phyloP scores from a whole-genome alignment of 2,888 invertebrate species.

The Linnaemya tessellans region DNA sequence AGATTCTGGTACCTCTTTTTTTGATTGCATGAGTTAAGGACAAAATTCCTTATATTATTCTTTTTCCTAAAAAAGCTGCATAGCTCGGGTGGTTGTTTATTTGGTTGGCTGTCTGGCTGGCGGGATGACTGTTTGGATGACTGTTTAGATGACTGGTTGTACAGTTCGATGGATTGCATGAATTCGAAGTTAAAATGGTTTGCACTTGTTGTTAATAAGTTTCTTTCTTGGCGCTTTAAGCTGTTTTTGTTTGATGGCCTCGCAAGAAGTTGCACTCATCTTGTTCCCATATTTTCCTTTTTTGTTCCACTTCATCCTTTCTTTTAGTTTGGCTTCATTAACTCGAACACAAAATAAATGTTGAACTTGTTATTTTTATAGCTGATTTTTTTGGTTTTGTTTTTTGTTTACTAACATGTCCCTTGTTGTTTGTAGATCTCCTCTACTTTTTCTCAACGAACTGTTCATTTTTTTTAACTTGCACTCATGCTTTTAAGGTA shows the following conservation, averaged over 20 bases:
- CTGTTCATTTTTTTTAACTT: conserved; percentile 21
- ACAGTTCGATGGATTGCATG: conserved; percentile 50
- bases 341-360: conserved; percentile 70
- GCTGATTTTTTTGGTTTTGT: conserved; percentile 11
- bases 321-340: conserved; percentile 64
- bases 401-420: conserved; percentile 33
- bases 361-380: conserved; percentile 58
- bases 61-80: conserved; percentile 32
- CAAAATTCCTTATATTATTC: conserved; percentile 77
- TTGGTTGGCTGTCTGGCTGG: conserved; percentile 32
- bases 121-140: conserved; percentile 14
- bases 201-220: conserved; percentile 71
- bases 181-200: conserved; percentile 42
- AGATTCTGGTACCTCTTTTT: conserved; percentile 45
- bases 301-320: conserved; percentile 49
- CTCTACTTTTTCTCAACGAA: conserved; percentile 4
- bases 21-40: conserved; percentile 76
- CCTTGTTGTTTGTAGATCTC: conserved; percentile 25
- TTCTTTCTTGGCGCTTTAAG: conserved; percentile 66
- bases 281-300: conserved; percentile 12
- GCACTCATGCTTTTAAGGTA: conserved; percentile 28
- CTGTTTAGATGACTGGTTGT: conserved; percentile 50
- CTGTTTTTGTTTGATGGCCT: conserved; percentile 62
- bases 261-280: conserved; percentile 54
- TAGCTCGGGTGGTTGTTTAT: conserved; percentile 45